These are phyloP conservation scores for Orchesellides sinensis DNA, from an alignment of 2,888 invertebrate species.

Conservation along the genomic window DNA sequence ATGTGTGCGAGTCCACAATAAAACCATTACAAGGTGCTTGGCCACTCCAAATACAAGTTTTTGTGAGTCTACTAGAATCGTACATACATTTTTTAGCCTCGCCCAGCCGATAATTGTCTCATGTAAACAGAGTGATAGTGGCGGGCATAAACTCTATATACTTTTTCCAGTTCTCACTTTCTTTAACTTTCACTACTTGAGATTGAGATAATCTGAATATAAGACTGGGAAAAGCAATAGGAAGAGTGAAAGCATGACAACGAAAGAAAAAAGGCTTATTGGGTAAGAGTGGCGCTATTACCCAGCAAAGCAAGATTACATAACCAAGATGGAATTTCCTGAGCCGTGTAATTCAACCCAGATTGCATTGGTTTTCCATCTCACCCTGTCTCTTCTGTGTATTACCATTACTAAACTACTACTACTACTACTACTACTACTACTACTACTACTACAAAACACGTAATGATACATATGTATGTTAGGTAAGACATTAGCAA, in stretches of 20 bases:
- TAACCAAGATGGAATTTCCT: constrained; percentile 4
- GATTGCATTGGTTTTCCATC: constrained; percentile 12
- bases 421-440: background rate
- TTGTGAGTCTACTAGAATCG: background rate
- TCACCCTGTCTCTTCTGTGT: background rate
- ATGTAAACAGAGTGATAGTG: too few relatives aligned
- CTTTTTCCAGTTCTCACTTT: too few relatives aligned
- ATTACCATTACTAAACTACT: background rate
- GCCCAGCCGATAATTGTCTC: too few relatives aligned
- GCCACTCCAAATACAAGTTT: background rate
- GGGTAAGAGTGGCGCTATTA: background rate
- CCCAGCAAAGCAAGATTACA: background rate
- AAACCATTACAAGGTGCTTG: constrained; percentile 4
- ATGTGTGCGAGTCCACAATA: background rate
- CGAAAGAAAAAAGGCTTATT: constrained; percentile 3
- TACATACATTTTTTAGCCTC: background rate
- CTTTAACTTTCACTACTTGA: background rate
- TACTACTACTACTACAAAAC: background rate
- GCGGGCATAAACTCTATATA: too few relatives aligned
- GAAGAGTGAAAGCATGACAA: background rate
- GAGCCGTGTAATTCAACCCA: constrained; percentile 19
- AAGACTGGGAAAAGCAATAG: background rate
- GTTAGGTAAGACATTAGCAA: background rate
- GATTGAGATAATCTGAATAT: background rate
- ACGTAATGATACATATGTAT: constrained; percentile 7